These are phyloP conservation scores for Vanessa tameamea DNA, from an alignment of 1,140 invertebrate genomes.

Conservation along the genomic window DNA sequence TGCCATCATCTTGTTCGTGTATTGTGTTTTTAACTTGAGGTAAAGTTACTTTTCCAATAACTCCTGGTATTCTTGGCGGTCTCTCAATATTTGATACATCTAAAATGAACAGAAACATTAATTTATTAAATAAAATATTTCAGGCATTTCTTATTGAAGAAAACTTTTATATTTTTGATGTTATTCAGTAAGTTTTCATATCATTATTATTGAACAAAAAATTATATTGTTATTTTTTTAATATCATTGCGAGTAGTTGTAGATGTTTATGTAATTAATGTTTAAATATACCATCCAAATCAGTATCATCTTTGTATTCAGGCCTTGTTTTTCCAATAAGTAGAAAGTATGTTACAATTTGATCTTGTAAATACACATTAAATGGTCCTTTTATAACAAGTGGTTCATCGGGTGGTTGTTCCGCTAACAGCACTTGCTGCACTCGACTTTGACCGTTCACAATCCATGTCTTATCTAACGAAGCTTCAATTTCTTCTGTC, in stretches of 20 bases:
- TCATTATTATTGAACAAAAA: no score
- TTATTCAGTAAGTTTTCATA: no score
- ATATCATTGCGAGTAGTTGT: no score
- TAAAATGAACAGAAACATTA: conserved; percentile 54
- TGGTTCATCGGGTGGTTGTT: conserved; percentile 85
- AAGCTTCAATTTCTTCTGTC: conserved; percentile 86
- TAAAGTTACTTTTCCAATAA: conserved; percentile 79
- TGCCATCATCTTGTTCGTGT: conserved; percentile 97
- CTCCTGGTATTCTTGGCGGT: conserved; percentile 82
- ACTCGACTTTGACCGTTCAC: conserved; percentile 91
- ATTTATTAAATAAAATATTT: no score
- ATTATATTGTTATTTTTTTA: no score
- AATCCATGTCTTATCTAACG: conserved; percentile 96
- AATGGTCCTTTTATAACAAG: conserved; percentile 95
- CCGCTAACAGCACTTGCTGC: conserved; percentile 88
- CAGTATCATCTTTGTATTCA: conserved; percentile 69
- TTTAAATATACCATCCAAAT: conserved; percentile 84
- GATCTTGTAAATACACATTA: conserved; percentile 88
- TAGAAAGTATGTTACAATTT: conserved; percentile 92
- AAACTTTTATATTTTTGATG: no score
- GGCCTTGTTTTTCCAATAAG: conserved; percentile 83
- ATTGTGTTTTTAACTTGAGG: conserved; percentile 83
- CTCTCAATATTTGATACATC: conserved; percentile 86
- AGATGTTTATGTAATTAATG: no score
- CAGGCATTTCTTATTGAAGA: no score